Conservation (phyloP, 2,113 vertebrate species). For the Alectura lathami region DNA sequence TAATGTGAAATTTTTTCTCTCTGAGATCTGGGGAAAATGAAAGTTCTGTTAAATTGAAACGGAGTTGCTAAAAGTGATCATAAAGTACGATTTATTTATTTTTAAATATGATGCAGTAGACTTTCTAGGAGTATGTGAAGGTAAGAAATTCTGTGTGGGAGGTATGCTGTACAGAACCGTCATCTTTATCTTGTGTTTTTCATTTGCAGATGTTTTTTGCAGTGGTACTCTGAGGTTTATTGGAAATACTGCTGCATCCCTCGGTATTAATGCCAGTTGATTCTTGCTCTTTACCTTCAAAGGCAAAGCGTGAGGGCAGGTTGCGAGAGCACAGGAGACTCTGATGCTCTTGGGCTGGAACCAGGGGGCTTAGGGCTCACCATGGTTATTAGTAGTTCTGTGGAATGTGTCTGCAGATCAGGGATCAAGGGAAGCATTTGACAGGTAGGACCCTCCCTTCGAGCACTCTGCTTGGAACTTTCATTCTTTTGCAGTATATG, state of each 20-base stretch:
- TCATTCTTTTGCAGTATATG: not conserved
- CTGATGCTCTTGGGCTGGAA: not conserved
- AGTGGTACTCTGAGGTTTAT: not conserved
- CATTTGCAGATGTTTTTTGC: not conserved
- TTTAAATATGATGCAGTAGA: not conserved
- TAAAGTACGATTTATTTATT: not conserved
- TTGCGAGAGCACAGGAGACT: not conserved
- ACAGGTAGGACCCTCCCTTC: not conserved
- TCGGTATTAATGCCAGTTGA: not conserved
- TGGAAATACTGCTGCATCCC: not conserved
- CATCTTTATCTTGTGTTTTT: not conserved
- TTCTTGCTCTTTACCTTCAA: not conserved
- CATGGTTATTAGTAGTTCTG: not conserved
- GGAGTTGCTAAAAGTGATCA: not conserved
- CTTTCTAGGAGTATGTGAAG: not conserved
- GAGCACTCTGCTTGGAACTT: not conserved
- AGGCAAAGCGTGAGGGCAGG: not conserved
- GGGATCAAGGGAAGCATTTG: not conserved
- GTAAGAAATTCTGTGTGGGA: not conserved
- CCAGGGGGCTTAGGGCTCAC: not conserved
- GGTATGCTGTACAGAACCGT: not conserved
- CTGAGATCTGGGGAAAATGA: not conserved
- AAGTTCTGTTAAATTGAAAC: not conserved
- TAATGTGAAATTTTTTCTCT: not conserved
- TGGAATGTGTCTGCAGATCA: not conserved